Evolutionary conservation across 2,113 vertebrate genomes (phyloP), one percentile per base, ranked within the genome.

Genomic region (Vanacampus margaritifer): DNA sequence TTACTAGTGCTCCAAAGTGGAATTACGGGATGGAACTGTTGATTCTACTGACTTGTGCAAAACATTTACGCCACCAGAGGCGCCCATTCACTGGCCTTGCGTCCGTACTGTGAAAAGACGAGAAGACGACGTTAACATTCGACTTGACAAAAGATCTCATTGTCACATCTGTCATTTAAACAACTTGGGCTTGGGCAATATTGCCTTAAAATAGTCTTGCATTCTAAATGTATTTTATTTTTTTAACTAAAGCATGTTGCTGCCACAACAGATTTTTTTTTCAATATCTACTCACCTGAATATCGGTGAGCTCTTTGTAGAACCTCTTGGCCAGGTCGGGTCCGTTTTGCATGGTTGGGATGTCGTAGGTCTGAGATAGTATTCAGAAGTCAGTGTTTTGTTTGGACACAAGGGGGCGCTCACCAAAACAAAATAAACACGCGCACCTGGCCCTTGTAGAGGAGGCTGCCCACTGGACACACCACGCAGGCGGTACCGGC

Each of bases 311-410:
- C 67, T 94, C 93, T 78, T 93, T 93, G 72, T 91, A 53, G 89
- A 96, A 95, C 56, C 93, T 90, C 62, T 91, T 92, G 5, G 93
- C 89, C 14, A 97, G 82, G 41, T 94, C 89, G 0, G 94, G 93
- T 5, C 94, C 95, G 0, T 95, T 93, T 79, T 94, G 80, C 94
- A 96, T 95, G 6, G 94, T 96, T 17, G 95, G 95, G 75, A 97
- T 93, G 67, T 93, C 79, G 46, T 91, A 77, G 1, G 68, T 86
- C 95, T 97, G 80, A 17, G 35, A 64, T 26, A 16, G 23, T 0
- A 7, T 14, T 19, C 2, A 37, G 28, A 48, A 17, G 5, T 21
- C 39, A 24, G 13, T 24, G 61, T 16, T 19, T 36, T 6, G 21
- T 21, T 32, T 3, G 6, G 32, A 4, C 26, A n/a, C 39, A 45